Evolutionary conservation across 2,113 vertebrate genomes (phyloP), one percentile per base, ranked within the genome.

Genomic region (Planiliza haematocheilus): DNA sequence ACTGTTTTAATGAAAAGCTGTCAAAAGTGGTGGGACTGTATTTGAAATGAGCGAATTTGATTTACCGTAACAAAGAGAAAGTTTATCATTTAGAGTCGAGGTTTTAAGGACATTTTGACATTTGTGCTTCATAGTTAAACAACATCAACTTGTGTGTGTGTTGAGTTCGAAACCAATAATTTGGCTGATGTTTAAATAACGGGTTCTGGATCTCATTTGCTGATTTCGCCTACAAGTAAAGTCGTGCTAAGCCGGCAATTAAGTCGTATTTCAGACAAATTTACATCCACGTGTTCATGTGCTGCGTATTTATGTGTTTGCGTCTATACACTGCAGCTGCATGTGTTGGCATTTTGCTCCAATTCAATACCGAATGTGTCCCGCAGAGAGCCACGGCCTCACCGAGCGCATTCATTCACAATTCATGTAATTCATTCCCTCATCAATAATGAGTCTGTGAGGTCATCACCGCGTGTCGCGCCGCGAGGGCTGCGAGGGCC

Each of bases 401-500:
- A 4, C 9, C 20, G 24, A 34, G 18, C 53, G 42, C 10, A 63
- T 39, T 30, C 24, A 30, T 30, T 30, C 24, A 30, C 24, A 30
- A 30, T 30, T 38, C 37, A 2, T 41, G 4, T 55, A 46, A 77
- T 43, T 55, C 48, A 61, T 67, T 55, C 52, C 46, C 57, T 65
- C 72, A 53, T 80, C 76, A 77, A 53, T 77, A 69, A 58, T 49
- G 36, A 58, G 38, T 61, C 62, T 21, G 10, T 43, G 52, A 75
- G 42, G 63, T 77, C 70, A 70, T 55, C 71, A 34, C 41, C 36
- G 12, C 7, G 48, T 30, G 56, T 4, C 20, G 8, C 7, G 60
- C 20, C 21, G 61, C 43, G 48, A 30, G 24, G 24, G 24, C 24
- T 30, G 24, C 24, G 5, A 30, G 38, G 43, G 62, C 46, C 56